phyloP scores from a whole-genome alignment of 2,888 invertebrate genomes.

The Dynastes tityus region DNA sequence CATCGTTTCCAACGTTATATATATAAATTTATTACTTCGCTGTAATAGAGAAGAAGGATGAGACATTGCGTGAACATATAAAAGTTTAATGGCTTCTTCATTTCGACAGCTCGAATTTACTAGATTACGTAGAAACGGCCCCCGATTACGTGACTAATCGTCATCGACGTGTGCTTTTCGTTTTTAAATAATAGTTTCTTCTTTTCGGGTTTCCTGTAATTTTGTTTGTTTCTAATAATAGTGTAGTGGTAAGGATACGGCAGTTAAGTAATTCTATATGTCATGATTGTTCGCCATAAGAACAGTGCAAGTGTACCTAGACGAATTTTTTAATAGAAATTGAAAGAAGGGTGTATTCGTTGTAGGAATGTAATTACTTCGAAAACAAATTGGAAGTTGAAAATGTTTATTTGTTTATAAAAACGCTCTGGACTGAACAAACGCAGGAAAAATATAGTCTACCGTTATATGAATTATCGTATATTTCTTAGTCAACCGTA shows the following conservation, averaged over 20 bases:
- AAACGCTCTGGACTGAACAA: no score
- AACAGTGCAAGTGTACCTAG: neutral
- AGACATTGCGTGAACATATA: slow-evolving; percentile 65
- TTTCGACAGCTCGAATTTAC: slow-evolving; percentile 50
- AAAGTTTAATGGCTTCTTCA: slow-evolving; percentile 64
- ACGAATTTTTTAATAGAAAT: neutral
- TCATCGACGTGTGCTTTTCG: slow-evolving; percentile 29
- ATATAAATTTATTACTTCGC: slow-evolving; percentile 37
- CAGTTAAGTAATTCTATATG: neutral
- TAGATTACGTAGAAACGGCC: slow-evolving; percentile 40
- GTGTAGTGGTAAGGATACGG: neutral
- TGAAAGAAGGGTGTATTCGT: no score
- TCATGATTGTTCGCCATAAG: neutral
- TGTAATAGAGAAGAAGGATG: slow-evolving; percentile 48
- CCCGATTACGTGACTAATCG: slow-evolving; percentile 40
- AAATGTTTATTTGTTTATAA: no score
- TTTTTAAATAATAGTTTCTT: slow-evolving; percentile 30
- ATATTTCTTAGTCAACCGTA: no score
- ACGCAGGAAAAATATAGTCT: no score
- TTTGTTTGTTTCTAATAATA: neutral
- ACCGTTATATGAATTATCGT: no score
- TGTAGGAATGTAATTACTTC: no score
- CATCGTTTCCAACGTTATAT: slow-evolving; percentile 13
- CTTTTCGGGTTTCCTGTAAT: neutral
- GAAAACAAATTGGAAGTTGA: no score